phyloP scores from a whole-genome alignment of 2,113 vertebrate species.

The Cebidichthys violaceus region DNA sequence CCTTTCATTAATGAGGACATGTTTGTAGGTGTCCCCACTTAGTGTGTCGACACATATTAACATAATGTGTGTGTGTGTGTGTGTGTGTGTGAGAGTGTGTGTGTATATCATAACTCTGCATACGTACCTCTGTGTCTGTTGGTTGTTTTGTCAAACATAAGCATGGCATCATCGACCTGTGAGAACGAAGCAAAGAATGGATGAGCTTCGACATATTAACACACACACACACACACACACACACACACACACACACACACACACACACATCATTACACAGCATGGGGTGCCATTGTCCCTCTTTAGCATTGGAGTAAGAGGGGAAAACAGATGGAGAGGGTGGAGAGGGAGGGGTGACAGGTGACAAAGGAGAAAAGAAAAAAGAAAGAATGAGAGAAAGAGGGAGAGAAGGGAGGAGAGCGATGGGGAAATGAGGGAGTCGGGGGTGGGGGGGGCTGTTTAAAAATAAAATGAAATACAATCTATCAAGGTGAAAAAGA shows the following conservation, averaged over 20 bases:
- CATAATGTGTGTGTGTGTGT: slow-evolving; percentile 24
- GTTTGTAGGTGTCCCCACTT: slow-evolving; percentile 20
- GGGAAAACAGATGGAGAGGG: slow-evolving; percentile 78
- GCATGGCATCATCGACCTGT: slow-evolving; percentile 97
- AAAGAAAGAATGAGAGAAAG: slow-evolving; percentile 47
- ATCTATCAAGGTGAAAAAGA: slow-evolving; percentile 54
- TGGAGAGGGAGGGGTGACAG: slow-evolving; percentile 76
- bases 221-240: slow-evolving; percentile 43
- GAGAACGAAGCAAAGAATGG: slow-evolving; percentile 70
- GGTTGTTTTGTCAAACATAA: slow-evolving; percentile 99
- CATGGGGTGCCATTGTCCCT: slow-evolving; percentile 82
- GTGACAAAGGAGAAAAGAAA: slow-evolving; percentile 75
- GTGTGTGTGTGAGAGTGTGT: not conserved
- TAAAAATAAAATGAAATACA: slow-evolving; percentile 64
- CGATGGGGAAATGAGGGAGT: slow-evolving; percentile 19
- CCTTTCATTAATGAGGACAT: slow-evolving; percentile 24
- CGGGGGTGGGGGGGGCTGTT: not conserved
- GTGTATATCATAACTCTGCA: not conserved
- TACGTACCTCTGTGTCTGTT: slow-evolving; percentile 94
- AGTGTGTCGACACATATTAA: slow-evolving; percentile 26
- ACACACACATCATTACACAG: slow-evolving; percentile 76
- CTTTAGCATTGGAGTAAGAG: slow-evolving; percentile 71
- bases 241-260: slow-evolving; percentile 53
- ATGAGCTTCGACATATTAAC: slow-evolving; percentile 65
- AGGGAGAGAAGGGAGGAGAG: slow-evolving; percentile 43